phyloP scores from a whole-genome alignment of 2,113 vertebrate species.

The Solea senegalensis region DNA sequence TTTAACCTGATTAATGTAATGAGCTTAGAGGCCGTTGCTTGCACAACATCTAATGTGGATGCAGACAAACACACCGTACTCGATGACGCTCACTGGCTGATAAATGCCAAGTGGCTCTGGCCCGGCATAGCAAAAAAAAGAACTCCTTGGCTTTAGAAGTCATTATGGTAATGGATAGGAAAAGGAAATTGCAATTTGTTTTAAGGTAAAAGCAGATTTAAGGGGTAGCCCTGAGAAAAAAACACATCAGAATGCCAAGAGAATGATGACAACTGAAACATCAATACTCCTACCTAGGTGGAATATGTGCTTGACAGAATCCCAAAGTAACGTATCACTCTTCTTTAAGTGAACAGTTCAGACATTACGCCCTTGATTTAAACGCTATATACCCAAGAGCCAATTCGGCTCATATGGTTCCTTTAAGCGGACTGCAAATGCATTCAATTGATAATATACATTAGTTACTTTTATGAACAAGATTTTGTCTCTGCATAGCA shows the following conservation, averaged over 20 bases:
- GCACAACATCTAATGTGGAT: conserved; percentile 62
- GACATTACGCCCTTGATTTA: background rate
- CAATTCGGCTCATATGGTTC: background rate
- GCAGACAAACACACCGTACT: conserved; percentile 50
- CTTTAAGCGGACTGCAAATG: background rate
- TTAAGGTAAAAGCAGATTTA: conserved; percentile 28
- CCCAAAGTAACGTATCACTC: background rate
- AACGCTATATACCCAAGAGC: background rate
- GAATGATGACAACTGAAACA: background rate
- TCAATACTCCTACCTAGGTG: background rate
- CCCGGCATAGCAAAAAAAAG: conserved; percentile 18
- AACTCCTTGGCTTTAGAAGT: conserved; percentile 40
- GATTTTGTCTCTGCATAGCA: background rate
- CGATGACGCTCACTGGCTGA: conserved; percentile 35
- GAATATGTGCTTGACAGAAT: background rate
- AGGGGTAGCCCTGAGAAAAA: background rate
- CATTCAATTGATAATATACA: no score
- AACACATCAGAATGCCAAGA: conserved; percentile 6
- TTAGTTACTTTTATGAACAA: background rate
- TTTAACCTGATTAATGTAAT: conserved; percentile 82
- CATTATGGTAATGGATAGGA: conserved; percentile 26
- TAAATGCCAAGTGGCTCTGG: conserved; percentile 37
- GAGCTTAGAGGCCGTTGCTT: conserved; percentile 70
- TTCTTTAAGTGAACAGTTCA: background rate
- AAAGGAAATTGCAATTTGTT: conserved; percentile 17